Conservation (phyloP, 1,140 invertebrate genomes). For the Ceratina australensis region DNA sequence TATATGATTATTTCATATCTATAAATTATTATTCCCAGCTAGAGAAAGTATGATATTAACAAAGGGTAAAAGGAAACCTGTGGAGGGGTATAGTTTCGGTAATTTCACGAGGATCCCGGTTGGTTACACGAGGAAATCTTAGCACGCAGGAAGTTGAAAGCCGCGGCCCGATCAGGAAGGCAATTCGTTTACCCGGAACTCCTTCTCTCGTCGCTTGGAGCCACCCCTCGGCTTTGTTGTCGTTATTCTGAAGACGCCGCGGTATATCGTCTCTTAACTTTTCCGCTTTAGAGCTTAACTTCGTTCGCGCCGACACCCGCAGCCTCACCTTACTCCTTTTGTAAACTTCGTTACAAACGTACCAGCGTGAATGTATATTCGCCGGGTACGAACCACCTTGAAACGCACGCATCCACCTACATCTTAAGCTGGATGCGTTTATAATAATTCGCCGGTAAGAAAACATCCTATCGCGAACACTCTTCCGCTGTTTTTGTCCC, state of each 20-base stretch:
- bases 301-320: constrained; percentile 39
- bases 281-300: constrained; percentile 57
- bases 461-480: no score
- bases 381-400: neutral
- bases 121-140: neutral
- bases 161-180: constrained; percentile 20
- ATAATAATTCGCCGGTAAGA: neutral
- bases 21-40: no score
- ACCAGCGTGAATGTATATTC: constrained; percentile 29
- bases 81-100: neutral
- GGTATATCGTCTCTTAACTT: constrained; percentile 56
- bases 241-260: constrained; percentile 34
- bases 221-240: neutral
- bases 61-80: neutral
- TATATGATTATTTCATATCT: no score
- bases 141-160: constrained; percentile 17
- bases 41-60: no score
- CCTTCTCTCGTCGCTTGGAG: neutral
- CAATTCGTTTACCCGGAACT: constrained; percentile 38
- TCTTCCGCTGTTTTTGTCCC: no score
- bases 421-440: neutral
- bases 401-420: neutral
- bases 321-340: constrained; percentile 24
- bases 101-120: neutral
- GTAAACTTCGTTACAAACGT: constrained; percentile 54